Percentiles rank a stretch among this genome's conserved stretches.
These are phyloP conservation scores for Drosophila gaucha DNA, from an alignment of 2,888 invertebrate species.

Conservation along the genomic window DNA sequence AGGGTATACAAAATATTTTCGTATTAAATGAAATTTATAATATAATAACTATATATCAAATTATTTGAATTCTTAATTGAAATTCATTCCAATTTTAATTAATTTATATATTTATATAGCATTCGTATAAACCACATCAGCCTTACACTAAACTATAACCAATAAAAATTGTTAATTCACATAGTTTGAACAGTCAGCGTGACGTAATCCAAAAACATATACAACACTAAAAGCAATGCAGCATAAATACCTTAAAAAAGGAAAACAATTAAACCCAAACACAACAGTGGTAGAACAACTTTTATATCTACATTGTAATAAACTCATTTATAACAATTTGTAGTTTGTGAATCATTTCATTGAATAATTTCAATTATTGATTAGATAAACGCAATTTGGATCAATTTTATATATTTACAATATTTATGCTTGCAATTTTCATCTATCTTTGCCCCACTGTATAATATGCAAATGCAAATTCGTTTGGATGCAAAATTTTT, in stretches of 20 bases:
- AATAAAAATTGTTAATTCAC: conserved; percentile 44
- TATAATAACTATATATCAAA: too few species aligned
- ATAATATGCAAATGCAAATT: conserved; percentile 64
- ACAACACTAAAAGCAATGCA: conserved; percentile 30
- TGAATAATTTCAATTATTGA: conserved; percentile 9
- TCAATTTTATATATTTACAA: not conserved
- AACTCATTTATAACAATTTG: conserved; percentile 5
- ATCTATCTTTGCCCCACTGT: conserved; percentile 1
- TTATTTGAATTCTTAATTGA: not conserved
- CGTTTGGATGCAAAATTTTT: conserved; percentile 61
- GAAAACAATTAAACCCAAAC: not conserved
- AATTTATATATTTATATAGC: too few species aligned
- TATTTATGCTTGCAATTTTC: not conserved
- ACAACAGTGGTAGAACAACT: conserved; percentile 11
- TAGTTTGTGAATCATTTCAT: too few species aligned
- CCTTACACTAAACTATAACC: not conserved
- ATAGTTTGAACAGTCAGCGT: conserved; percentile 30
- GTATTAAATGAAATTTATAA: too few species aligned
- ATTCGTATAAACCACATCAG: not conserved
- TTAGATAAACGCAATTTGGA: conserved; percentile 20
- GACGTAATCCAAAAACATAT: conserved; percentile 29
- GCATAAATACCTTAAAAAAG: conserved; percentile 10
- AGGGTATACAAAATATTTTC: too few species aligned
- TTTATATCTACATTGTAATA: not conserved
- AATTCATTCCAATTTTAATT: not conserved